A percentile compares a stretch with the other conserved stretches of the same genome.
Conservation (phyloP, 2,113 vertebrate species). For the Mesoclemmys tuberculata region DNA sequence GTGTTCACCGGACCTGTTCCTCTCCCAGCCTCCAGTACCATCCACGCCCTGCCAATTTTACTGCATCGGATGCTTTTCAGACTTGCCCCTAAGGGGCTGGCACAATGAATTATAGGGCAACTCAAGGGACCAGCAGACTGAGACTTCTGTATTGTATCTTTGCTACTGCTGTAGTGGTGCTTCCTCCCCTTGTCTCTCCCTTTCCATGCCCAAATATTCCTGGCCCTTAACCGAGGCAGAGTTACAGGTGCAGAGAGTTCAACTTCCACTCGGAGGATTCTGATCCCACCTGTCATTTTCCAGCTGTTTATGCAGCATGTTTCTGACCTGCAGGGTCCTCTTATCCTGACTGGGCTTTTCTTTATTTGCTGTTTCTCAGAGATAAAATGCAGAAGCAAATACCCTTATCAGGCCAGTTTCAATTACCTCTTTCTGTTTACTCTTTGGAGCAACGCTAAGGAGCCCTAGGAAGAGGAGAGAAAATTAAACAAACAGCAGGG, state of each 20-base stretch:
- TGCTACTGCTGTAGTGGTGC: not conserved
- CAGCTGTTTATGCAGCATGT: not conserved
- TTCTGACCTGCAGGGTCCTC: not conserved
- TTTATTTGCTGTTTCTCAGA: not conserved
- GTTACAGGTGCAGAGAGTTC: not conserved
- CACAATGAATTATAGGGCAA: not conserved
- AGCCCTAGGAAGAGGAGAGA: not conserved
- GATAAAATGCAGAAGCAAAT: not conserved
- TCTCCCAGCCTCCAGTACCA: too few species aligned
- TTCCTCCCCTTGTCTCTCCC: not conserved
- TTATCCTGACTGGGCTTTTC: not conserved
- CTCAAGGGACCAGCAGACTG: not conserved
- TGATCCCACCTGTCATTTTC: not conserved
- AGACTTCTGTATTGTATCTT: not conserved
- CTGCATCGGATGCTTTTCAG: not conserved
- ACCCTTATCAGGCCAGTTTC: not conserved
- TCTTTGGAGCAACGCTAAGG: too few species aligned
- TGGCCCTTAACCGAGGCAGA: not conserved
- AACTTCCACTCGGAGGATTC: not conserved
- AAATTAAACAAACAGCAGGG: not conserved
- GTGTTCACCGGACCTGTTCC: too few species aligned
- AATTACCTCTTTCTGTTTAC: not conserved
- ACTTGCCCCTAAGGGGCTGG: not conserved
- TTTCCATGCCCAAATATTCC: not conserved
- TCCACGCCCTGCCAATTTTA: not conserved